Base-by-base conservation (phyloP, 2,113 vertebrate species). In the Microtus richardsoni region DNA sequence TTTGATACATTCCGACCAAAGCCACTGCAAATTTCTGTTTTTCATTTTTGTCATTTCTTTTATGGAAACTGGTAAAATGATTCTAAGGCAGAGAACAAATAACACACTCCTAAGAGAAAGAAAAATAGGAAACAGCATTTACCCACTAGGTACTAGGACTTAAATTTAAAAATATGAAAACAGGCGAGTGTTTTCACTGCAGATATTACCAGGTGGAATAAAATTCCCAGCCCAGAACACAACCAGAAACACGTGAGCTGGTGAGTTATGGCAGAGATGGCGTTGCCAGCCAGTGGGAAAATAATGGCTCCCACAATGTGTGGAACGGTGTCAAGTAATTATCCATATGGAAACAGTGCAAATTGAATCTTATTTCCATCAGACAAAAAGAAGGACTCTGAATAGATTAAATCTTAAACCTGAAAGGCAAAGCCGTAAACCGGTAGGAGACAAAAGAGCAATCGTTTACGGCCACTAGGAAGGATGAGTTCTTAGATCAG, bases 351-450 rank as follows among this genome's bases (percentile, higher is more conserved):
- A 97, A 97, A 95, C 77, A 92, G 47, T 17, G 91, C 78, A 97
- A 97, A 95, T 62, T 73, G 91, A 91, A 95, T 95, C 70, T 88
- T 96, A 95, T 82, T 96, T 95, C 95, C 79, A 94, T 89, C 30
- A n/a, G 80, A 68, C 11, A 30, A n/a, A 96, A 88, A 93, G 60
- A 96, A 89, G 44, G 68, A 78, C 77, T 84, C 49, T 30, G 68
- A 30, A 33, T 58, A 89, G 54, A 96, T 95, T 92, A 91, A 96
- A 89, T 62, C 52, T 85, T 92, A 73, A 82, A 85, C 71, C 49
- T 88, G 44, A 82, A 93, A 88, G 70, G 44, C 44, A 92, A 92
- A 92, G 73, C 9, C 66, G 94, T 73, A 90, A 93, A 97, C 79
- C 84, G 64, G 75, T 1, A 36, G 44, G 91, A 92, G 28, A 47